These are phyloP conservation scores for Chromobotia macracanthus DNA, from an alignment of 2,797 vertebrate species.

Conservation along the genomic window DNA sequence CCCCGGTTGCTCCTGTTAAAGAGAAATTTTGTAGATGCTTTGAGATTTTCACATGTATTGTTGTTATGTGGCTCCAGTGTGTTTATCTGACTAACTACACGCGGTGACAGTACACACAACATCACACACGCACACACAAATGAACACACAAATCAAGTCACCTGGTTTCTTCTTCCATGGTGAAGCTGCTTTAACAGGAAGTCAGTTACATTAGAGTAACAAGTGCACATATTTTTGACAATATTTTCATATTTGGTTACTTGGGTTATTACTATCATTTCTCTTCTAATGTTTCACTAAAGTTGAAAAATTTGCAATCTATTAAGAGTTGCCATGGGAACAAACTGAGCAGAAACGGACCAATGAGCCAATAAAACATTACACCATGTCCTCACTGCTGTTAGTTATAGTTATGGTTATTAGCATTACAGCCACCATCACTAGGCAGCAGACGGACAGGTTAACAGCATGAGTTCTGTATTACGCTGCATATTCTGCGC, in stretches of 20 bases:
- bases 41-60: too few relatives aligned
- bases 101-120: not conserved
- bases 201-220: not conserved
- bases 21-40: too few relatives aligned
- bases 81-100: not conserved
- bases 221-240: not conserved
- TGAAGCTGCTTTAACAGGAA: constrained; percentile 77
- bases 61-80: too few relatives aligned
- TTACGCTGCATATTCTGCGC: not conserved
- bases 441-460: not conserved
- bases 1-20: too few relatives aligned
- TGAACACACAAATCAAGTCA: constrained; percentile 65
- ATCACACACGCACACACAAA: not conserved
- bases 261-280: not conserved
- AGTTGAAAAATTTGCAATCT: not conserved
- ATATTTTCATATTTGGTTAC: not conserved
- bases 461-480: not conserved
- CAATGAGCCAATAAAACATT: constrained; percentile 3
- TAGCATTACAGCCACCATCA: not conserved
- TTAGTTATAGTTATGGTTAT: not conserved
- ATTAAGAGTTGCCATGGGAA: constrained; percentile 31
- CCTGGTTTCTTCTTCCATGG: constrained; percentile 93
- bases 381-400: not conserved
- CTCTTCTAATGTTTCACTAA: not conserved
- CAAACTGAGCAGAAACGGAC: constrained; percentile 18